Evolutionary conservation across 2,888 invertebrate genomes (phyloP), one percentile per base, ranked within the genome.

Genomic region (Euproctis similis): DNA sequence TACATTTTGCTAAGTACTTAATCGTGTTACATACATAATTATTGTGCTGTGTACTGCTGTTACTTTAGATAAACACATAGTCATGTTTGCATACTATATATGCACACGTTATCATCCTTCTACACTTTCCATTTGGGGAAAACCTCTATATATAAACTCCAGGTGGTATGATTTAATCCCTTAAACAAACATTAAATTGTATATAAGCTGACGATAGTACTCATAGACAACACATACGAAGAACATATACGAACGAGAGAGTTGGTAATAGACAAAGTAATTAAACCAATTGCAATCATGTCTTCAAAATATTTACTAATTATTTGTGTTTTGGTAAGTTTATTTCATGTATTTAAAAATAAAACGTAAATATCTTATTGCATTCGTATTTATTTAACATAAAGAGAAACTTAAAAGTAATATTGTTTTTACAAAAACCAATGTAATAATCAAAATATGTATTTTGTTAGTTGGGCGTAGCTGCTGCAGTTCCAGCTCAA

Each of bases 281-380:
- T 27, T 31, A 53, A 49, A 51, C 51, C 48, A 39, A 43, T 34
- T 38, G 30, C 25, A 57, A 69, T 53, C 28, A 82, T 84, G 82
- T 66, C 59, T 50, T 68, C 70, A 31, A 77, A 76, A 52, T 46
- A 72, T 38, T 35, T 71, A 35, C 31, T 80, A 22, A 59, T 58
- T 22, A 45, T 80, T 41, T 69, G 71, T 39, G 40, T 65, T 31
- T 32, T 75, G 73, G 82, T 82, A 51, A 75, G 82, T 72, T 27
- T 8, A 12, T 23, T 12, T n/a, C n/a, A n/a, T n/a, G n/a, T n/a
- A n/a, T n/a, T n/a, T n/a, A n/a, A n/a, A n/a, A n/a, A n/a, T n/a
- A n/a, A n/a, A n/a, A n/a, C n/a, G n/a, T n/a, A n/a, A n/a, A n/a
- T n/a, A n/a, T n/a, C n/a, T n/a, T n/a, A n/a, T n/a, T n/a, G n/a